Evolutionary conservation across 2,888 invertebrate genomes (phyloP).

Genomic region (Dexiosoma caninum): DNA sequence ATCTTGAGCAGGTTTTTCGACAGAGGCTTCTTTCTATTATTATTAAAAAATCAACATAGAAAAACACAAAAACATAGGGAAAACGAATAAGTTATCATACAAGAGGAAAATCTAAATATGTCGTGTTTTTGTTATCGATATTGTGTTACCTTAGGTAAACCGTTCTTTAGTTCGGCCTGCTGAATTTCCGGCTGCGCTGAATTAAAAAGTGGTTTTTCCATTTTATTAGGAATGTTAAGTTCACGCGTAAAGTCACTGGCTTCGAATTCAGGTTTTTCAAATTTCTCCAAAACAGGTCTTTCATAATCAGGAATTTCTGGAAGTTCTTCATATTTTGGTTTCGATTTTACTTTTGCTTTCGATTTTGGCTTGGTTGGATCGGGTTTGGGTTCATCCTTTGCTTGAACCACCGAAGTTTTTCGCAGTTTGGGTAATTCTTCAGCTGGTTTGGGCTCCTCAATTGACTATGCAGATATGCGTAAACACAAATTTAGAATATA

Average conservation of each 20-base stretch:
- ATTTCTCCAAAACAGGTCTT: constrained; percentile 85
- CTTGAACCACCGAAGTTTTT: constrained; percentile 70
- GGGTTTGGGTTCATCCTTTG: constrained; percentile 73
- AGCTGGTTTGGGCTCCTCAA: constrained; percentile 71
- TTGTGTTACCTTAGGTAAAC: constrained; percentile 72
- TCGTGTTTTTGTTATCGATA: too few species aligned
- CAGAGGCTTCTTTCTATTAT: constrained; percentile 71
- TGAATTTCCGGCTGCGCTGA: constrained; percentile 68
- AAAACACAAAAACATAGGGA: constrained; percentile 59
- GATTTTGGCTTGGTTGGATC: constrained; percentile 71
- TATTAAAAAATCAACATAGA: not conserved
- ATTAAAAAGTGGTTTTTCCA: constrained; percentile 73
- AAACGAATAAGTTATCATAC: not conserved
- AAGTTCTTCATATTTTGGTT: constrained; percentile 80
- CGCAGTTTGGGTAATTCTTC: constrained; percentile 76
- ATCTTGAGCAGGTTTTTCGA: constrained; percentile 66
- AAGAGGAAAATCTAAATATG: too few species aligned
- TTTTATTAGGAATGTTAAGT: constrained; percentile 74
- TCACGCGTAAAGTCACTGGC: constrained; percentile 77
- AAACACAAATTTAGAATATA: not conserved
- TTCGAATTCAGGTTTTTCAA: constrained; percentile 80
- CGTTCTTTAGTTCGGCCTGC: constrained; percentile 70
- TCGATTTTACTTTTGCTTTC: constrained; percentile 71
- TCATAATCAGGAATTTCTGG: constrained; percentile 86
- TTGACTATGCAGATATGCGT: constrained; percentile 66